Evolutionary conservation across 2,113 vertebrate genomes (phyloP).

Genomic region (Channa argus): DNA sequence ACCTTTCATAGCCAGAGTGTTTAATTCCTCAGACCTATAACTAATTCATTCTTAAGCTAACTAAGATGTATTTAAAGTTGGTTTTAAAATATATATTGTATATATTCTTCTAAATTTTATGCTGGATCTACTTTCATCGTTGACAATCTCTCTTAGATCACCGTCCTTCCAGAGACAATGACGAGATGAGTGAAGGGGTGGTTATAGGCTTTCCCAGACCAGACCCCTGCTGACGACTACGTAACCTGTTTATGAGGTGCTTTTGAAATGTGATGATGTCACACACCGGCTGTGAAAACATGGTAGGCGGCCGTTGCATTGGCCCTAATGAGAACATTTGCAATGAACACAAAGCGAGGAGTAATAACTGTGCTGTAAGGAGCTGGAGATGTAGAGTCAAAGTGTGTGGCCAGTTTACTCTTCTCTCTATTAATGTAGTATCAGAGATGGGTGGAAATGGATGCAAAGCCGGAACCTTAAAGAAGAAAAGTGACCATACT

Average conservation of each 20-base stretch:
- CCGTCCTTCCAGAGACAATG: constrained; percentile 58
- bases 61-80: neutral
- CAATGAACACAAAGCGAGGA: constrained; percentile 24
- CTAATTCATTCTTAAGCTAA: constrained; percentile 13
- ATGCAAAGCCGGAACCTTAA: neutral
- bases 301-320: constrained; percentile 26
- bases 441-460: constrained; percentile 20
- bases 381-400: constrained; percentile 19
- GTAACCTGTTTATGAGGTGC: constrained; percentile 64
- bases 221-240: constrained; percentile 40
- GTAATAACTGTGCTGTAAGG: constrained; percentile 39
- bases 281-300: constrained; percentile 77
- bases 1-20: constrained; percentile 28
- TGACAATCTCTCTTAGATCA: constrained; percentile 38
- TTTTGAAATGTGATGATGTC: constrained; percentile 74
- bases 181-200: constrained; percentile 16
- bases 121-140: constrained; percentile 33
- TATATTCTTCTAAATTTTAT: constrained; percentile 5
- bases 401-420: constrained; percentile 53
- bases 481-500: too few relatives aligned
- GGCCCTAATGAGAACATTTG: constrained; percentile 66
- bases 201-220: constrained; percentile 58
- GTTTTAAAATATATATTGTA: neutral
- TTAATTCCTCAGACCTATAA: constrained; percentile 4
- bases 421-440: neutral